Conservation (phyloP, 1,140 invertebrate genomes). For the Pseudomyrmex gracilis region DNA sequence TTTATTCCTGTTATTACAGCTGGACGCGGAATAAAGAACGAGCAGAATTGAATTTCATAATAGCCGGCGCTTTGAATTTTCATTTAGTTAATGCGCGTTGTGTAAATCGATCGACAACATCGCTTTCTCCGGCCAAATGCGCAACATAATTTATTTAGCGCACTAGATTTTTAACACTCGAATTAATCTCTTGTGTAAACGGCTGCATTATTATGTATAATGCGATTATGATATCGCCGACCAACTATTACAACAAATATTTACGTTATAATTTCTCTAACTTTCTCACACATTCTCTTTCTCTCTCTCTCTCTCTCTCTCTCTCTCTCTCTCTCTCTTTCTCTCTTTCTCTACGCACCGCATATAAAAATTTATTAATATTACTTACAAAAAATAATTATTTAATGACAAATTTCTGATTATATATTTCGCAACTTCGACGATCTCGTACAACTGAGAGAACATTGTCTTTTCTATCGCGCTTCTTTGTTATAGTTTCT, state of each 20-base stretch:
- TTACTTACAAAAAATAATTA: constrained; percentile 1
- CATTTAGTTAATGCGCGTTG: constrained; percentile 67
- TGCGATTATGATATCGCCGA: constrained; percentile 33
- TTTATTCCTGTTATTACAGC: constrained; percentile 65
- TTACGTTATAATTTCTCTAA: background rate
- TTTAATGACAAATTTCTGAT: constrained; percentile 35
- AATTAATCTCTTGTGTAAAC: constrained; percentile 69
- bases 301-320: no score
- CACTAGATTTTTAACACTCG: constrained; percentile 67
- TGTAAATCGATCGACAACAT: constrained; percentile 55
- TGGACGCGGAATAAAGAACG: constrained; percentile 57
- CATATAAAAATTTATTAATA: background rate
- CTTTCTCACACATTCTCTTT: background rate
- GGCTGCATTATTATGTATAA: constrained; percentile 36
- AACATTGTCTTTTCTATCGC: background rate
- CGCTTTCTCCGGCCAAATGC: background rate
- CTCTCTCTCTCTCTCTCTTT: no score
- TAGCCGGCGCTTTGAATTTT: constrained; percentile 67
- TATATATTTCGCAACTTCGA: background rate
- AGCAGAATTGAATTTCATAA: constrained; percentile 66
- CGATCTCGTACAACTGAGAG: background rate
- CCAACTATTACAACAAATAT: constrained; percentile 43
- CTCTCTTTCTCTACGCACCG: background rate
- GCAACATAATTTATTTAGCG: constrained; percentile 65
- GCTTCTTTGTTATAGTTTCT: constrained; percentile 45